Evolutionary conservation across 2,888 invertebrate species (phyloP), one percentile per base, ranked within the genome.

Genomic region (Drosophila multiciliata): DNA sequence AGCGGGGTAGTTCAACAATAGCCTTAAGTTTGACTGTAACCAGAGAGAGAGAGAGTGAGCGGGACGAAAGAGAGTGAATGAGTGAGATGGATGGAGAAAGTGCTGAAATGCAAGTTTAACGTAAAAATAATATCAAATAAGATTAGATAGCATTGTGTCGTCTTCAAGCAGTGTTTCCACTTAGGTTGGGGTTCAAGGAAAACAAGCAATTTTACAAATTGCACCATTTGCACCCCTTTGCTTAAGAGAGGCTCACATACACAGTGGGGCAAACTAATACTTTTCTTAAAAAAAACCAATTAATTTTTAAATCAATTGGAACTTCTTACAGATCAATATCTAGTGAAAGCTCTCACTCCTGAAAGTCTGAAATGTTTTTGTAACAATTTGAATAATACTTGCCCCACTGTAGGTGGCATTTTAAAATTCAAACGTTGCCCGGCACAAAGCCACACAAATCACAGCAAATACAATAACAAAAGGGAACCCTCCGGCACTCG

Each of bases 141-240:
- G 90, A 91, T 90, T 91, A 91, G 90, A 90, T 90, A 90, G 78
- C 78, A 88, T 80, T 80, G 83, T 89, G 80, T 73, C 85, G 78
- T 75, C 82, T 88, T 79, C 63, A 54, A 53, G 79, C 73, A 72
- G 42, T 65, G 81, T 55, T 53, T 9, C 20, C 20, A 32, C 66
- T 53, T 52, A 38, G 58, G 50, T 35, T 48, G 52, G 69, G 49
- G 48, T 29, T 57, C 74, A 79, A 79, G 60, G 69, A 84, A 78
- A 84, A 83, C 78, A 90, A 77, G 77, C 83, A 78, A 83, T 75
- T 80, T 78, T 78, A 87, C 85, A 90, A 91, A 88, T 91, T 87
- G 86, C 81, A 78, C 60, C 78, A 83, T 91, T 89, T 84, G 86
- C 91, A 90, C 91, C 91, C 90, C 87, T 91, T 89, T 62, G 33